Evolutionary conservation across 1,140 invertebrate species (phyloP), one percentile per base, ranked within the genome.

Genomic region (Oreohelix idahoensis): DNA sequence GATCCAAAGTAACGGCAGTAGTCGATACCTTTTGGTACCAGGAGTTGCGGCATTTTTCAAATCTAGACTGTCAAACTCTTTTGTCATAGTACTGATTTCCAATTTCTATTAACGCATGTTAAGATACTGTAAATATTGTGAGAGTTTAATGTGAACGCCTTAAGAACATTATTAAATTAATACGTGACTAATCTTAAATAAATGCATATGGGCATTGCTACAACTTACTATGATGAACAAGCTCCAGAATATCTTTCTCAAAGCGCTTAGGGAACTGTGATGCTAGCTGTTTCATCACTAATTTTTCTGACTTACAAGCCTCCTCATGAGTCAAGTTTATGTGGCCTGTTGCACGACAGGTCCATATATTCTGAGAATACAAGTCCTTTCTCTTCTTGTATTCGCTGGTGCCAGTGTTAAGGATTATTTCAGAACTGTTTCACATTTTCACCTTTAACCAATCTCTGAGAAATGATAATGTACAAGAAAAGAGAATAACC

Each of bases 301-400:
- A 87, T 75, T 91, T 89, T 85, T 93, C 93, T 32, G 93, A 93
- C 70, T 92, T 91, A 89, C 88, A 90, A 2, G 93, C 93, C 82
- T 93, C 92, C 84, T 93, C 89, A 85, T 93, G 92, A 5, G 92
- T 93, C n/a, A 93, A 85, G 76, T 91, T 92, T 15, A 89, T 89
- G 80, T 93, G 92, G 2, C 93, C 93, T n/a, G 92, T 93, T 81
- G 91, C 92, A 74, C 91, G 92, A 84, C 93, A 93, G 8, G 92
- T 93, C 93, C 93, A 93, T n/a, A 93, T 91, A 36, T 84, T 88
- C 49, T 92, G 89, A 51, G 88, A 88, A 84, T 92, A 92, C 79
- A 91, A 78, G 11, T 87, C 81, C 42, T 87, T n/a, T 15, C 91
- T 85, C 81, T 90, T 90, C 38, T 91, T 89, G 86, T 88, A 92